Evolutionary conservation across 2,888 invertebrate species (phyloP), one percentile per base, ranked within the genome.

Genomic region (Caenorhabditis sinica): DNA sequence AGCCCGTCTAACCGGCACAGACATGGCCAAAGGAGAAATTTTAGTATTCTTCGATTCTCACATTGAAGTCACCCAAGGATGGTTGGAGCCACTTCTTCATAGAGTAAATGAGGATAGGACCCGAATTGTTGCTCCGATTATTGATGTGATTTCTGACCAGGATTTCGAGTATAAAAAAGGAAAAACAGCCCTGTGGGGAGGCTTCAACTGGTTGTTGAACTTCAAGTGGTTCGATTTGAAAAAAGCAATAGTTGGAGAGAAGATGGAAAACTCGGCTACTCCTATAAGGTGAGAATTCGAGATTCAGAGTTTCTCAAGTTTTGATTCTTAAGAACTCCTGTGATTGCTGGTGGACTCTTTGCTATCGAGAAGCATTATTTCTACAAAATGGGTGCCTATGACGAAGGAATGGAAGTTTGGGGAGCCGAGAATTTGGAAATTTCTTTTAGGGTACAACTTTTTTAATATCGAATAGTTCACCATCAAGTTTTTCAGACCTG

Each of bases 381-480:
- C 95, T 97, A 98, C 94, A 96, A 98, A 94, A 95, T 98, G 87
- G 99, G 98, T 69, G 96, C 97, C 71, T 99, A 99, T 93, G 99
- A 99, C 93, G 96, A 97, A 94, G 98, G 98, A 90, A 99, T 99
- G 98, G 97, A 98, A 94, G 98, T 99, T 92, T 99, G 98, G 98
- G 98, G 98, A 66, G 97, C 96, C 71, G 97, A 97, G 94, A 97
- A 97, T 94, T 95, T 97, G 61, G 97, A 97, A 94, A 96, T 97
- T 96, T 96, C 96, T 92, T 96, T 97, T 94, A 95, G 97, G 95
- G 97, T 97, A 9, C 40, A 40, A 13, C n/a, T n/a, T n/a, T n/a
- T n/a, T n/a, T n/a, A n/a, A n/a, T n/a, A n/a, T n/a, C n/a, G n/a
- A n/a, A n/a, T n/a, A n/a, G n/a, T n/a, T n/a, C n/a, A n/a, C n/a